These are phyloP conservation scores for Anarsia innoxiella DNA, from an alignment of 2,888 invertebrate genomes.

Conservation along the genomic window DNA sequence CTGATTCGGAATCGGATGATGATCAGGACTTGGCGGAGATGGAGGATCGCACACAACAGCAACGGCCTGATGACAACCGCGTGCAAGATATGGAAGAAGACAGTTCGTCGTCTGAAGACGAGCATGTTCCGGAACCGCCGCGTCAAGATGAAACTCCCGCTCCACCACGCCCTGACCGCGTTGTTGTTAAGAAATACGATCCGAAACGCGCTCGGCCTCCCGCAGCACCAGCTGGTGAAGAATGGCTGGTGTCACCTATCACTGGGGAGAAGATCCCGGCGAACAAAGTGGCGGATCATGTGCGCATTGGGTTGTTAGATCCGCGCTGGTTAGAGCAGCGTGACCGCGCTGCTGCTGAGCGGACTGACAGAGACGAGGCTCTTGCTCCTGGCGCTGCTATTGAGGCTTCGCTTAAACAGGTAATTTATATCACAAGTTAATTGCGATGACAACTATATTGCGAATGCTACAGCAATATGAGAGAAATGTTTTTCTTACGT, in stretches of 20 bases:
- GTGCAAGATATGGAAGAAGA: constrained; percentile 96
- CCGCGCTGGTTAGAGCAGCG: constrained; percentile 98
- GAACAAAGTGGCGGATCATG: constrained; percentile 96
- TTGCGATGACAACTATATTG: too few species aligned
- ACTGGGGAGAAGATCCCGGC: constrained; percentile 98
- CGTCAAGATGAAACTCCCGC: constrained; percentile 78
- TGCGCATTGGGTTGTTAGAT: constrained; percentile 96
- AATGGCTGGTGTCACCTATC: constrained; percentile 97
- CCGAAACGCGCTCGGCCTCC: constrained; percentile 82
- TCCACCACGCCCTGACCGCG: constrained; percentile 93
- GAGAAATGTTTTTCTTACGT: too few species aligned
- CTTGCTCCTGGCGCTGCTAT: constrained; percentile 87
- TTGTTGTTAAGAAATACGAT: constrained; percentile 97
- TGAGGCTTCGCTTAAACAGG: constrained; percentile 93
- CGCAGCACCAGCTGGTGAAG: constrained; percentile 78
- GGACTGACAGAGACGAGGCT: constrained; percentile 84
- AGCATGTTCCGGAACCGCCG: constrained; percentile 47
- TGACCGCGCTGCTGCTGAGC: constrained; percentile 94
- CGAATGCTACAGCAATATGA: too few species aligned
- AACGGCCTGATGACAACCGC: constrained; percentile 58
- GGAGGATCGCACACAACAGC: constrained; percentile 75
- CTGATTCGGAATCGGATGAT: constrained; percentile 76
- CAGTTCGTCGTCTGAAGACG: constrained; percentile 77
- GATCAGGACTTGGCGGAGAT: constrained; percentile 76
- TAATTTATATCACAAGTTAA: too few species aligned